Evolutionary conservation across 2,888 invertebrate species (phyloP).

Genomic region (Synanthedon andrenaeformis): DNA sequence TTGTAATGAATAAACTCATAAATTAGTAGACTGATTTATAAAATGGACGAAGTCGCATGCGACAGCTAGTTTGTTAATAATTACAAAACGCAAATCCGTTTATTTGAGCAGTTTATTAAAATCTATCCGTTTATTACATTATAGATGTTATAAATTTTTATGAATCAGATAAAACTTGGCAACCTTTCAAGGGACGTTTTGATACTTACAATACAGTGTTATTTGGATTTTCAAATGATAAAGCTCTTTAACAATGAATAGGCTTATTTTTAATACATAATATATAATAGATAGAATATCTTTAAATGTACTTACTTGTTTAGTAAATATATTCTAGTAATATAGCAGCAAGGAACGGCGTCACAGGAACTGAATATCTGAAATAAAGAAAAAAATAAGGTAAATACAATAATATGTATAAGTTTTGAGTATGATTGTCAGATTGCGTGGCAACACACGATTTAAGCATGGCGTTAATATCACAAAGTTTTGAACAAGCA

Average conservation of each 20-base stretch:
- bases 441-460: neutral
- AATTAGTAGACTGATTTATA: too few species aligned
- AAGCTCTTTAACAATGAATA: too few species aligned
- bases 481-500: too few species aligned
- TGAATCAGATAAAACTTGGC: constrained; percentile 4
- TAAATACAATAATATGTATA: neutral
- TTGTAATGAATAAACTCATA: too few species aligned
- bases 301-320: constrained; percentile 34
- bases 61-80: too few species aligned
- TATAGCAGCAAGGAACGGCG: constrained; percentile 51
- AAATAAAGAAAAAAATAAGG: constrained; percentile 22
- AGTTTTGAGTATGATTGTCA: neutral
- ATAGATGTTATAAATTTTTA: neutral
- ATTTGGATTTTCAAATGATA: too few species aligned
- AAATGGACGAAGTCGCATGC: too few species aligned
- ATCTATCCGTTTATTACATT: too few species aligned
- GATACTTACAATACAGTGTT: neutral
- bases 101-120: too few species aligned
- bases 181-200: constrained; percentile 3
- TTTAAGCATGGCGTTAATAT: neutral
- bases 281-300: too few species aligned
- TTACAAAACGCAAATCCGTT: too few species aligned
- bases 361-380: constrained; percentile 60
- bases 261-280: too few species aligned
- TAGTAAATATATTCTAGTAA: constrained; percentile 13